Percentiles rank a stretch among this genome's conserved stretches.
These are phyloP conservation scores for Tenebrosternarchus preto DNA, from an alignment of 2,113 vertebrate species.

Conservation along the genomic window DNA sequence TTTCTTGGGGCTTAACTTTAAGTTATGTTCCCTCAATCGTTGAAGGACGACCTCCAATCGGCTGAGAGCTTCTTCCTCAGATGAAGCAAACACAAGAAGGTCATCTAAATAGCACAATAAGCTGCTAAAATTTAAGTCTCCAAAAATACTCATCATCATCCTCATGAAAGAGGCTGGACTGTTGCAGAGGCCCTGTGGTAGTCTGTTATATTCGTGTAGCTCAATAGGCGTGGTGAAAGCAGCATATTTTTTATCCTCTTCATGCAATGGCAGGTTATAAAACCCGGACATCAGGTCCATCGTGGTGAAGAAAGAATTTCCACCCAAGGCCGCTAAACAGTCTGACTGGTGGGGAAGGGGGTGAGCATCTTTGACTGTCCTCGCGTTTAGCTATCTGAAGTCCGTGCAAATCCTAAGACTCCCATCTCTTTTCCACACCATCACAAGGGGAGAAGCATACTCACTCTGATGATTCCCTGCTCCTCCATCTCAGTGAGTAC, in stretches of 20 bases:
- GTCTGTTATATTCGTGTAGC: neutral
- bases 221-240: neutral
- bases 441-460: neutral
- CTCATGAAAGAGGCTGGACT: slow-evolving; percentile 2
- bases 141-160: neutral
- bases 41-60: neutral
- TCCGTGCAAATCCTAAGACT: neutral
- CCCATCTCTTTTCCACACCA: slow-evolving; percentile 3
- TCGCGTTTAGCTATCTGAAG: neutral
- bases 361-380: neutral
- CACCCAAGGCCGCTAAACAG: neutral
- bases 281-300: neutral
- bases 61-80: neutral
- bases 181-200: neutral
- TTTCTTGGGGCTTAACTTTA: neutral
- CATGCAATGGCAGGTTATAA: neutral
- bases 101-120: neutral
- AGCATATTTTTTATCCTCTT: neutral
- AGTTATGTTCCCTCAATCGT: neutral
- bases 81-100: neutral
- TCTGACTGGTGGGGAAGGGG: neutral
- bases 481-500: neutral
- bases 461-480: neutral
- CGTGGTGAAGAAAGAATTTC: neutral
- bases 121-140: neutral